Percentiles rank a stretch among this genome's conserved stretches.
phyloP scores from a whole-genome alignment of 2,797 vertebrate genomes.

The Tinamus major region DNA sequence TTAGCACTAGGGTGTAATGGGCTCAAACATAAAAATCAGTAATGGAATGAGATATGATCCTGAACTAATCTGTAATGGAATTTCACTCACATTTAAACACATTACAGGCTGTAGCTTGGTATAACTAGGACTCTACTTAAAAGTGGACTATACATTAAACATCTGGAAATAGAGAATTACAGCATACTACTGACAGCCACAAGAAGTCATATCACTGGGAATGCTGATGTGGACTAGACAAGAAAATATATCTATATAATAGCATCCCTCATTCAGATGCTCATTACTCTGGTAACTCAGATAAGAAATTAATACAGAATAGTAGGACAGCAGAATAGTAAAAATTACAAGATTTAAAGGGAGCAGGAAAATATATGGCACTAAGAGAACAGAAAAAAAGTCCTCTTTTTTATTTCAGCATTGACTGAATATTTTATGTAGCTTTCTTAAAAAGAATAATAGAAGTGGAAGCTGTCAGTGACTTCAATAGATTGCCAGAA shows the following conservation, averaged over 20 bases:
- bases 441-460: background rate
- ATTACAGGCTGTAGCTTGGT: background rate
- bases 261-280: background rate
- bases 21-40: background rate
- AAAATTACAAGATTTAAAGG: background rate
- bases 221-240: background rate
- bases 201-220: background rate
- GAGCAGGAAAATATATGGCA: background rate
- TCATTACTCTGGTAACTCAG: background rate
- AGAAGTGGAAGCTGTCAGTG: background rate
- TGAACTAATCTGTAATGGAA: constrained; percentile 15
- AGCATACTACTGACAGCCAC: background rate
- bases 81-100: background rate
- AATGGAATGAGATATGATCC: constrained; percentile 12
- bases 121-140: background rate
- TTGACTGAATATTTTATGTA: background rate
- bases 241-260: background rate
- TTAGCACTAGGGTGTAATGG: background rate
- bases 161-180: background rate
- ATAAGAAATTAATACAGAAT: background rate
- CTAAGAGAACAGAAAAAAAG: background rate
- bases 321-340: background rate
- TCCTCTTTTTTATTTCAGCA: background rate
- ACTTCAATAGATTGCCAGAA: constrained; percentile 1
- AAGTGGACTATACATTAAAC: background rate